phyloP scores from a whole-genome alignment of 2,888 invertebrate genomes.

The Aphodius sticticus region DNA sequence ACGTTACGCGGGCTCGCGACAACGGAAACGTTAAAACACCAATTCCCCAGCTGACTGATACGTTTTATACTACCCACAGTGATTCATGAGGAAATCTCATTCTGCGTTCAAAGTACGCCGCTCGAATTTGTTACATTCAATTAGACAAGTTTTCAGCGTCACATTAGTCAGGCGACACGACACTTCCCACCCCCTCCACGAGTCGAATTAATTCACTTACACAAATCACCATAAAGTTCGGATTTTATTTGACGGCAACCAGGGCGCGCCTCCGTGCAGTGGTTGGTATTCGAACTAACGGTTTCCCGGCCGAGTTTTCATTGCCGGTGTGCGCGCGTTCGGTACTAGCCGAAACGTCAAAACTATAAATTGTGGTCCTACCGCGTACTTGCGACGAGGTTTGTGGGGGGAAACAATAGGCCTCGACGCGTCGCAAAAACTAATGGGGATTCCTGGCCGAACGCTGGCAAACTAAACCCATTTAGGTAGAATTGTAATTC shows the following conservation, averaged over 20 bases:
- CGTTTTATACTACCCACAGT: not conserved
- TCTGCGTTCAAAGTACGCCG: not conserved
- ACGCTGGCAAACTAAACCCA: not conserved
- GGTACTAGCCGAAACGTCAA: not conserved
- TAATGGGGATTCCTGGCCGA: not conserved
- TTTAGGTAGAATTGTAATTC: not conserved
- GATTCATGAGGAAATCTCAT: not conserved
- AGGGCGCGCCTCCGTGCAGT: not conserved
- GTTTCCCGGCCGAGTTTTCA: not conserved
- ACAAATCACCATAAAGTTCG: constrained; percentile 12
- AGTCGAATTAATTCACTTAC: constrained; percentile 21
- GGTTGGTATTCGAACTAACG: not conserved
- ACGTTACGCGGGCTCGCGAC: not conserved
- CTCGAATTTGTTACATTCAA: constrained; percentile 27
- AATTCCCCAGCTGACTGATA: no score
- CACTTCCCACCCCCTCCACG: not conserved
- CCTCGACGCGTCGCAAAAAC: not conserved
- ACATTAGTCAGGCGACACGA: constrained; percentile 16
- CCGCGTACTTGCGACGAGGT: not conserved
- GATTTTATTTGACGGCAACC: constrained; percentile 18
- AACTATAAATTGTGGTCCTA: not conserved
- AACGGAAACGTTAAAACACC: no score
- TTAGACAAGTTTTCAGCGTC: constrained; percentile 11
- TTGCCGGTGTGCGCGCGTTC: not conserved
- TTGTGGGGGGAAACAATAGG: not conserved